These are phyloP conservation scores for Parapsyche elsis DNA, from an alignment of 1,140 invertebrate species.

Conservation along the genomic window DNA sequence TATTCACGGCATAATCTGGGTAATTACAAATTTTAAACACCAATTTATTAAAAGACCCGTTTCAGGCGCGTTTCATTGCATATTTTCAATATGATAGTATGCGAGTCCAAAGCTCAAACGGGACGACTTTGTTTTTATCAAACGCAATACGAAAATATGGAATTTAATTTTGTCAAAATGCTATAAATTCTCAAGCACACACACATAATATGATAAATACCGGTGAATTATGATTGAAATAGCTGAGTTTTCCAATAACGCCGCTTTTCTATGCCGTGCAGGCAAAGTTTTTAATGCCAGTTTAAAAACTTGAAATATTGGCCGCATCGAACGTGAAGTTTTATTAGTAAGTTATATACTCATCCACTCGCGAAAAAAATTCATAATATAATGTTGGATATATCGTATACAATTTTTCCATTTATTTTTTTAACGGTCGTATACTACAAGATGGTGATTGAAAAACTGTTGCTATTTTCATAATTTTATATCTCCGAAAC, in stretches of 20 bases:
- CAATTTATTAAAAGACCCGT: no score
- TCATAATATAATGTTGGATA: background rate
- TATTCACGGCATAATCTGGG: no score
- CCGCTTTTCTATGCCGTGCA: background rate
- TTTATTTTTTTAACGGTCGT: no score
- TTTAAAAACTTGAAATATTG: constrained; percentile 29
- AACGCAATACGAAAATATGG: constrained; percentile 2
- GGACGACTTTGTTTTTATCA: no score
- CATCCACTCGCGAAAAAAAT: no score
- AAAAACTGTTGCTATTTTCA: no score
- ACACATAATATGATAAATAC: constrained; percentile 4
- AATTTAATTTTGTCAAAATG: constrained; percentile 21
- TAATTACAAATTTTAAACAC: no score
- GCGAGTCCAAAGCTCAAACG: no score
- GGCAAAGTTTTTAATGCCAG: constrained; percentile 26
- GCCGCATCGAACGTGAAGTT: background rate
- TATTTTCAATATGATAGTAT: no score
- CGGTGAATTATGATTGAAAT: constrained; percentile 21
- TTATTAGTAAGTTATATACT: background rate
- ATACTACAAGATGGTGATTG: no score
- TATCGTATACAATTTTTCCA: background rate
- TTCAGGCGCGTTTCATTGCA: no score
- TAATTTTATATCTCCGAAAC: no score
- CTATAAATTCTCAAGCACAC: background rate
- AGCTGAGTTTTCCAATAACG: constrained; percentile 15